These are phyloP conservation scores for Colletes latitarsis DNA, from an alignment of 1,140 invertebrate species.

Conservation along the genomic window DNA sequence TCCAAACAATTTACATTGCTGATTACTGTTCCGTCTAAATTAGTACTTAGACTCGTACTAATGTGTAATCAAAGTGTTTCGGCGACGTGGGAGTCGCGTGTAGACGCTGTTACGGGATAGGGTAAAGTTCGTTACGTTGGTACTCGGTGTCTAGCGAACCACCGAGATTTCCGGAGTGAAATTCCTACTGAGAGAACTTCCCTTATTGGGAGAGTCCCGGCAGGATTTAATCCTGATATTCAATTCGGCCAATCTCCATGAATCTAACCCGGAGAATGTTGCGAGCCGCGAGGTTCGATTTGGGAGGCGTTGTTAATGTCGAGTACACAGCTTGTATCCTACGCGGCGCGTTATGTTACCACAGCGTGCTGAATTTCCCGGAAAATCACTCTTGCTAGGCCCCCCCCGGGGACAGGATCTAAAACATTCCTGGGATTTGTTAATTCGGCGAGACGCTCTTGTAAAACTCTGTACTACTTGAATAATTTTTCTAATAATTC, in stretches of 20 bases:
- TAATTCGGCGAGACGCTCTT: constrained; percentile 32
- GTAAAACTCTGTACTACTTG: no score
- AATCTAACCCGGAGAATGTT: constrained; percentile 38
- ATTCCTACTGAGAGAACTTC: constrained; percentile 46
- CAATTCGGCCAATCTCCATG: constrained; percentile 63
- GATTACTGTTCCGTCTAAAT: constrained; percentile 42
- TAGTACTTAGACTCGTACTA: constrained; percentile 21
- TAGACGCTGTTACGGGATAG: constrained; percentile 26
- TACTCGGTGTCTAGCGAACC: constrained; percentile 3
- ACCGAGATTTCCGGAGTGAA: constrained; percentile 50
- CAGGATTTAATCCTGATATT: constrained; percentile 62
- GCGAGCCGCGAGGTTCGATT: constrained; percentile 16
- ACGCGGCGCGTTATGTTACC: no score
- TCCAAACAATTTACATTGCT: constrained; percentile 39
- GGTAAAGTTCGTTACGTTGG: constrained; percentile 45
- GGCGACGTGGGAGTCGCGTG: constrained; percentile 16
- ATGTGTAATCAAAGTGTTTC: constrained; percentile 44
- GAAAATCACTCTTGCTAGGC: background rate
- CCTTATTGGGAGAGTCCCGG: constrained; percentile 33
- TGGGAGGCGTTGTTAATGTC: background rate
- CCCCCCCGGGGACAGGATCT: constrained; percentile 24
- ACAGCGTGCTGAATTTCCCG: background rate
- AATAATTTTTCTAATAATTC: no score
- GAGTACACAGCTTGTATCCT: background rate
- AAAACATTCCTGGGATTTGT: constrained; percentile 51